These are phyloP conservation scores for Hippopotamus amphibius DNA, from an alignment of 2,113 vertebrate genomes.

Conservation along the genomic window DNA sequence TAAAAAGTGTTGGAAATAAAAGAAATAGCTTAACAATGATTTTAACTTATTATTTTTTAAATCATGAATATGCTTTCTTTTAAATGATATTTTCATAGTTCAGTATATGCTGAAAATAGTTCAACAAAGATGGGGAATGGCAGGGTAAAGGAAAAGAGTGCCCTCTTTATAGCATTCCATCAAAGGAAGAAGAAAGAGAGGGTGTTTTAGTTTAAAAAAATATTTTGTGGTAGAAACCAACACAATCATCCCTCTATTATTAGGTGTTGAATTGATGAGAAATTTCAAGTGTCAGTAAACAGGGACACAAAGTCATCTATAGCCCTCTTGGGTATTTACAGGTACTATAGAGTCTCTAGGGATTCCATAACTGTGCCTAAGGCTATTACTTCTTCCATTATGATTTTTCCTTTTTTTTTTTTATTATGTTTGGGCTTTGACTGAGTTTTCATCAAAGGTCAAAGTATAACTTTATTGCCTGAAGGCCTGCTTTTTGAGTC, in stretches of 20 bases:
- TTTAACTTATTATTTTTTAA: not conserved
- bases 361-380: not conserved
- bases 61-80: not conserved
- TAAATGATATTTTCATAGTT: not conserved
- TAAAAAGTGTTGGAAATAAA: not conserved
- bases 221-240: not conserved
- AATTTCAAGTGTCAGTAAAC: slow-evolving; percentile 55
- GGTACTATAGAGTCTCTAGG: not conserved
- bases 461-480: slow-evolving; percentile 48
- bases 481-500: slow-evolving; percentile 23
- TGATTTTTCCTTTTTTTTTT: slow-evolving; percentile 25
- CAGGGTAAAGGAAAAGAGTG: not conserved
- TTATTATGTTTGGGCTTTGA: slow-evolving; percentile 61
- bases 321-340: not conserved
- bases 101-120: not conserved
- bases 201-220: not conserved
- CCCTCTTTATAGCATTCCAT: not conserved
- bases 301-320: not conserved
- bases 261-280: slow-evolving; percentile 36
- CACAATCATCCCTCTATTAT: not conserved
- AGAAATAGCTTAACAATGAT: not conserved
- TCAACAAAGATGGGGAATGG: not conserved
- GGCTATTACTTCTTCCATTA: slow-evolving; percentile 60
- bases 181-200: not conserved
- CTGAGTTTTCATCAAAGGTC: slow-evolving; percentile 63